A percentile compares a stretch with the other conserved stretches of the same genome.
These are phyloP conservation scores for Hipposideros armiger DNA, from an alignment of 2,113 vertebrate species.

Conservation along the genomic window DNA sequence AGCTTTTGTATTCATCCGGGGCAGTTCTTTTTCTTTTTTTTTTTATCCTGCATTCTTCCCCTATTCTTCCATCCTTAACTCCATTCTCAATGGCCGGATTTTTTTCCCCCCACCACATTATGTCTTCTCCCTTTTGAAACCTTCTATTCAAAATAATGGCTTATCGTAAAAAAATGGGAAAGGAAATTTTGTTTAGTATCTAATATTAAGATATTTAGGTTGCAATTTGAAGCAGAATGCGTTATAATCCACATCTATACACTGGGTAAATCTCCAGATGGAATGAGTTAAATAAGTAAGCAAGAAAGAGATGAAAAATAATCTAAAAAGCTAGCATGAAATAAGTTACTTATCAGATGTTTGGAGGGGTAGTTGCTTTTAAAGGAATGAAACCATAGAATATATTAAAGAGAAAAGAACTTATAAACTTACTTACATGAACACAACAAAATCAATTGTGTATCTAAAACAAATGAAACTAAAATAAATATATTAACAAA, in stretches of 20 bases:
- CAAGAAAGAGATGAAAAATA: background rate
- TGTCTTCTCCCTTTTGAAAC: slow-evolving; percentile 24
- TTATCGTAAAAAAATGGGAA: slow-evolving; percentile 25
- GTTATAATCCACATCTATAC: background rate
- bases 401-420: background rate
- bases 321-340: background rate
- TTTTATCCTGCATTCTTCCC: background rate
- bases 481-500: background rate
- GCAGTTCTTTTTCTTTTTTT: background rate
- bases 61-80: background rate
- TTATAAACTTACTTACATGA: background rate
- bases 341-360: background rate
- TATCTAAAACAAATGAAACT: background rate
- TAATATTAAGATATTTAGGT: slow-evolving; percentile 41
- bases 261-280: background rate
- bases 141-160: background rate
- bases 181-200: slow-evolving; percentile 52
- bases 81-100: background rate
- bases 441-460: background rate
- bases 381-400: background rate
- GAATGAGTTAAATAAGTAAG: slow-evolving; percentile 43
- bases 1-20: background rate
- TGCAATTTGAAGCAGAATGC: slow-evolving; percentile 2
- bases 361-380: background rate
- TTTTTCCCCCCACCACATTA: background rate